phyloP scores from a whole-genome alignment of 2,797 vertebrate genomes.

The Falco berigora region DNA sequence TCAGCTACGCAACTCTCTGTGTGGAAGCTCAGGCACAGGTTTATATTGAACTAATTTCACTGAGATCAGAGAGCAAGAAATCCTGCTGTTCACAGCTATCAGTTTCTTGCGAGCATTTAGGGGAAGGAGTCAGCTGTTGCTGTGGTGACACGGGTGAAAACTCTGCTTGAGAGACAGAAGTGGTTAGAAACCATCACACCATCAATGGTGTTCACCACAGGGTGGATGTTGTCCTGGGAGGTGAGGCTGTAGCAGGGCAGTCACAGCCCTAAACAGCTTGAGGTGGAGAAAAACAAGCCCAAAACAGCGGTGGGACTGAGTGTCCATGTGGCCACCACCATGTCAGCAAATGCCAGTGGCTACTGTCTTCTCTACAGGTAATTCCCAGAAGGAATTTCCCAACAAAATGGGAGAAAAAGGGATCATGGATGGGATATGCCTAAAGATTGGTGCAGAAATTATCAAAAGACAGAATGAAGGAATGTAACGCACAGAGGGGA shows the following conservation, averaged over 20 bases:
- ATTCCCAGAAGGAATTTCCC: not conserved
- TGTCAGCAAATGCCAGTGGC: not conserved
- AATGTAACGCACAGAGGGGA: not conserved
- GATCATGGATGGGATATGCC: not conserved
- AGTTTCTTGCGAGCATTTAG: not conserved
- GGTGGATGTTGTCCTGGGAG: not conserved
- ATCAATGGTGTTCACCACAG: not conserved
- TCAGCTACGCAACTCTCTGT: not conserved
- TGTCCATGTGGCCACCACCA: fast-evolving
- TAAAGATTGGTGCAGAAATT: not conserved
- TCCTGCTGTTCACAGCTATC: not conserved
- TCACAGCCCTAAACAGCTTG: not conserved
- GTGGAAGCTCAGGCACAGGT: not conserved
- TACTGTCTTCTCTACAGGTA: not conserved
- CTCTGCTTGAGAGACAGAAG: not conserved
- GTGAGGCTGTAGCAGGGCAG: not conserved
- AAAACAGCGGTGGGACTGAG: not conserved
- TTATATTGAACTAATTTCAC: not conserved
- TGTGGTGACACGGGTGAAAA: not conserved
- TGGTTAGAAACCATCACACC: not conserved
- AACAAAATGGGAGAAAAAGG: not conserved
- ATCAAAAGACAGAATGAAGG: not conserved
- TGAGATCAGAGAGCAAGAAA: not conserved
- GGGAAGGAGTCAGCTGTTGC: not conserved
- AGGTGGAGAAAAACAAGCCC: not conserved